Conservation (phyloP, 2,797 vertebrate genomes). For the Limosa lapponica region DNA sequence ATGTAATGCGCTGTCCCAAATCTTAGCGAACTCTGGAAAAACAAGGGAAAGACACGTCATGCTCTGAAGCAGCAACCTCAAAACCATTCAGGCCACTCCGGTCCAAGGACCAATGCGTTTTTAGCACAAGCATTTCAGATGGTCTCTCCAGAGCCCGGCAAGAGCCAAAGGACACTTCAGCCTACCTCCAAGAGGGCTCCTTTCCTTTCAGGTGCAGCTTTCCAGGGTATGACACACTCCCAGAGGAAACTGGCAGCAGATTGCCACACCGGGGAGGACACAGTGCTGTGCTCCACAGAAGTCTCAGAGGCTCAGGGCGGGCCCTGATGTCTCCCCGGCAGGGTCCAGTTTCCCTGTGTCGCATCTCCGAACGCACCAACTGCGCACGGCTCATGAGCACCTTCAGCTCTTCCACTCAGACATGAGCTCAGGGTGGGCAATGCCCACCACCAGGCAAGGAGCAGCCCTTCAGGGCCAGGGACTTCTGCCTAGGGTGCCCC, state of each 20-base stretch:
- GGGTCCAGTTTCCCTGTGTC: background rate
- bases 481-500: background rate
- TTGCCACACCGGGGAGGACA: background rate
- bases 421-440: background rate
- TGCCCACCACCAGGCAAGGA: background rate
- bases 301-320: background rate
- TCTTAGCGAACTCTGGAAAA: background rate
- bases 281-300: background rate
- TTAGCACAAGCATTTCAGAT: background rate
- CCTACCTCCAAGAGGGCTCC: background rate
- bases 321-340: background rate
- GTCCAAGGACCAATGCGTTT: background rate
- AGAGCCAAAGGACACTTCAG: background rate
- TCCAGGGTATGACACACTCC: background rate
- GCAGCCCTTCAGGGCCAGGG: background rate
- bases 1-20: background rate
- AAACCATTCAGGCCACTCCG: background rate
- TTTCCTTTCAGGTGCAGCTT: background rate
- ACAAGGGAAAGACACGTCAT: background rate
- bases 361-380: too few species aligned
- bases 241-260: background rate
- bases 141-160: background rate
- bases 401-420: background rate
- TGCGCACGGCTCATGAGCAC: background rate
- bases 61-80: background rate